These are phyloP conservation scores for Sycophila sp. DNA, from an alignment of 1,140 invertebrate genomes.

Conservation along the genomic window DNA sequence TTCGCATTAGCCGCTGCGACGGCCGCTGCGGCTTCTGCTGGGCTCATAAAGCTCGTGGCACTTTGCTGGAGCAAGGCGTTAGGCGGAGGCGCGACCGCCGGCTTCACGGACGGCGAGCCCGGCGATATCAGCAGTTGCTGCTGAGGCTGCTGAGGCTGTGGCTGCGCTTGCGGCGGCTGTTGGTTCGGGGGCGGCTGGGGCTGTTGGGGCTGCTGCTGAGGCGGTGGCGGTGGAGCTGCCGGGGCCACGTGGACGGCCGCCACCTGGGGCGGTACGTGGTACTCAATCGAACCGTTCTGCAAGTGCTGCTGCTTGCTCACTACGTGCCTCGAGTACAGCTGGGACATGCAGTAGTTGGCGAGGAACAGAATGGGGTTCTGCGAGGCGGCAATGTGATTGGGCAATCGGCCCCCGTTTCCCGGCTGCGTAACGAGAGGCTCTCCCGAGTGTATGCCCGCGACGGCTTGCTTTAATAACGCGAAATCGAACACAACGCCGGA, in stretches of 20 bases:
- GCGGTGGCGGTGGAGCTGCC: constrained; percentile 41
- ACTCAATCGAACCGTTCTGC: constrained; percentile 70
- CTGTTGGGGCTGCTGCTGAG: constrained; percentile 24
- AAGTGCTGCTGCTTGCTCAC: constrained; percentile 69
- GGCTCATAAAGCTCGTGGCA: constrained; percentile 54
- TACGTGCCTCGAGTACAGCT: constrained; percentile 76
- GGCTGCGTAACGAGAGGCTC: constrained; percentile 62
- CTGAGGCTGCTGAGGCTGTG: constrained; percentile 43
- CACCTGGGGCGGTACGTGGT: constrained; percentile 58
- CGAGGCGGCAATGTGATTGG: constrained; percentile 56
- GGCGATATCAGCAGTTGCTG: constrained; percentile 60
- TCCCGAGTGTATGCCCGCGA: constrained; percentile 71
- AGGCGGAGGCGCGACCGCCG: constrained; percentile 50
- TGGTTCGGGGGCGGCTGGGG: neutral
- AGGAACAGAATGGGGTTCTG: constrained; percentile 77
- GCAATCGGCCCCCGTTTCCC: constrained; percentile 61
- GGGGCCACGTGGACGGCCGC: constrained; percentile 55
- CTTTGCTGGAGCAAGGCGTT: constrained; percentile 60
- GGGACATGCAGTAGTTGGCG: constrained; percentile 79
- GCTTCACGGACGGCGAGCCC: constrained; percentile 60
- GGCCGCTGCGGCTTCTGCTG: constrained; percentile 43
- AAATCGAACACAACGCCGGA: constrained; percentile 75
- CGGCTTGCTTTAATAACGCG: constrained; percentile 72
- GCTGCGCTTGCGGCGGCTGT: constrained; percentile 28
- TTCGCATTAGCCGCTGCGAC: constrained; percentile 45